Conservation (phyloP, 2,888 invertebrate genomes). For the Phrixothrix hirtus region DNA sequence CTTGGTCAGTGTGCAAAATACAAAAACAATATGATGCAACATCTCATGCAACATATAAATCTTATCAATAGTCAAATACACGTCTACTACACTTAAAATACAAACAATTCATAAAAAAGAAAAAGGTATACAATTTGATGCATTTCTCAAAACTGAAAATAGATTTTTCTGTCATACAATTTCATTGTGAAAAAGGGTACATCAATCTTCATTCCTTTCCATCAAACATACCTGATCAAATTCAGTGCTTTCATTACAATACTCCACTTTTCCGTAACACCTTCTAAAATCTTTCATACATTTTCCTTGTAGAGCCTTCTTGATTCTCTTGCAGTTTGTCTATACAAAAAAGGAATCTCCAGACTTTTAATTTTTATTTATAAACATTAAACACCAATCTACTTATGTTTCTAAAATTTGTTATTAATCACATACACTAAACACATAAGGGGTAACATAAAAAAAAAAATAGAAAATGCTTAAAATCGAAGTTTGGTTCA, state of each 20-base stretch:
- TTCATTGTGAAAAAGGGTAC: too few species aligned
- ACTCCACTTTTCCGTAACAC: conserved; percentile 27
- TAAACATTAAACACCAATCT: conserved; percentile 6
- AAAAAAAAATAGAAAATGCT: conserved; percentile 1
- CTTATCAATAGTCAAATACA: too few species aligned
- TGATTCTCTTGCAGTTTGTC: conserved; percentile 24
- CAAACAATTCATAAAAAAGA: too few species aligned
- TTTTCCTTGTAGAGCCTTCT: conserved; percentile 24
- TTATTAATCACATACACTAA: not conserved
- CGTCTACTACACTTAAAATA: too few species aligned
- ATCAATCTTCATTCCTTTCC: conserved; percentile 2
- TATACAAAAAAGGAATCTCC: conserved; percentile 25
- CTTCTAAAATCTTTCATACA: conserved; percentile 26
- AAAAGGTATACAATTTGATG: too few species aligned
- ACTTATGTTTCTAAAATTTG: not conserved
- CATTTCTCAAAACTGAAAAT: too few species aligned
- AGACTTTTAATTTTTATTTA: conserved; percentile 5
- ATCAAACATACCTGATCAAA: conserved; percentile 20
- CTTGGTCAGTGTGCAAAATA: too few species aligned
- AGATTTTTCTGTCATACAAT: too few species aligned
- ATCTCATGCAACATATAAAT: too few species aligned
- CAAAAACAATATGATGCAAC: too few species aligned
- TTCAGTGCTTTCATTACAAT: conserved; percentile 20
- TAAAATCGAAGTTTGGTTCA: too few species aligned
- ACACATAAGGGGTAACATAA: not conserved